Evolutionary conservation across 2,797 vertebrate species (phyloP).

Genomic region (Cossypha niveicapilla): DNA sequence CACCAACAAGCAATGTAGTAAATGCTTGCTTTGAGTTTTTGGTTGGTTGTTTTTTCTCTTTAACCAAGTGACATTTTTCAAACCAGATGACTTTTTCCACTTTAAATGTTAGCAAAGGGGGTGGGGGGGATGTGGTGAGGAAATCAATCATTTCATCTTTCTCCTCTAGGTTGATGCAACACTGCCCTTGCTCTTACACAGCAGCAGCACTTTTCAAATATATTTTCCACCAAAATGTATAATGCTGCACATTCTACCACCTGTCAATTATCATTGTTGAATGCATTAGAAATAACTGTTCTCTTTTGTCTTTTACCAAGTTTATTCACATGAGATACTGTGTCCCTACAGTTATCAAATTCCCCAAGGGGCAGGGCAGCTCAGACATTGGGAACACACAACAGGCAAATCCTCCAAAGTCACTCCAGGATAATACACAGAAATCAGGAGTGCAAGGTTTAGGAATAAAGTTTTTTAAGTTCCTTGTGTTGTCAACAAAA

Average conservation of each 20-base stretch:
- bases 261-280: not conserved
- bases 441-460: not conserved
- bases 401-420: not conserved
- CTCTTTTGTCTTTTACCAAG: not conserved
- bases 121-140: not conserved
- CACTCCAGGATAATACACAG: not conserved
- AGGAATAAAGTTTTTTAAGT: not conserved
- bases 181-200: not conserved
- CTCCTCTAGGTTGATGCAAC: not conserved
- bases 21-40: not conserved
- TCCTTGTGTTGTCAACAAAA: not conserved
- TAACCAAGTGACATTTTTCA: constrained; percentile 3
- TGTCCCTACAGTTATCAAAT: not conserved
- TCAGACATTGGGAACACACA: not conserved
- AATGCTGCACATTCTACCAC: not conserved
- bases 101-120: not conserved
- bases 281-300: not conserved
- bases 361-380: not conserved
- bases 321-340: not conserved
- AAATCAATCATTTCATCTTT: constrained; percentile 9
- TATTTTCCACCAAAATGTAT: not conserved
- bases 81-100: constrained; percentile 1
- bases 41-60: not conserved
- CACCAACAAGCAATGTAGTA: not conserved
- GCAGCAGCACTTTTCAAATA: not conserved